Base-by-base conservation (phyloP, 2,888 invertebrate species). In the Azorinus chamasolen region DNA sequence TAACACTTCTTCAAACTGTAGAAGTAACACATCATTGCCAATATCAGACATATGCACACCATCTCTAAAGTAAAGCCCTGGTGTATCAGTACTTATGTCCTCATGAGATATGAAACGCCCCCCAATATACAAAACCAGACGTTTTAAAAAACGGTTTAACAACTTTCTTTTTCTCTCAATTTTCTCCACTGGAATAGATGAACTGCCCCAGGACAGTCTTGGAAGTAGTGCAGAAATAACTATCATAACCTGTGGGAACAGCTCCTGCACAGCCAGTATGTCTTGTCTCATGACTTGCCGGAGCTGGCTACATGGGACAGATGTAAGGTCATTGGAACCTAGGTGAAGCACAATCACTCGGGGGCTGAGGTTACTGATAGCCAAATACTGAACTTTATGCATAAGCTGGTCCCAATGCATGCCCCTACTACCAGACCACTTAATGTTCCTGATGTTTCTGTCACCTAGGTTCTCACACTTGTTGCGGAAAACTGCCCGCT, bases 41-140 rank as follows among this genome's bases (percentile, higher is more conserved):
- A 53, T 18, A 53, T 53, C 53, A 20, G 57, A 58, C 24, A 58
- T n/a, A 25, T 58, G 58, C 3, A 43, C 45, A 58, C 58, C 58
- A 58, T 58, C 58, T 18, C 43, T 8, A 43, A 22, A 58, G n/a
- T 58, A 58, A 18, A 58, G 8, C 3, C 58, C 58, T 22, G 43
- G 58, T 3, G 58, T 43, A 8, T 58, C 58, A 14, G 2, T 24
- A 24, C 16, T 41, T 16, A 43, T 43, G 10, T 58, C 58, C 14
- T 22, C 58, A 24, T 58, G 58, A n/a, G 22, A 16, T 10, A 58
- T 41, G 6, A 58, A 43, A 20, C 5, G 8, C 20, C 58, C 58
- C 5, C 25, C 25, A 5, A 58, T 6, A 12, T 8, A 41, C 5
- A 14, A 1, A 14, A 22, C n/a, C 1, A 24, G 12, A 39, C 43